These are phyloP conservation scores for Pasiphila rectangulata DNA, from an alignment of 2,888 invertebrate genomes.

Conservation along the genomic window DNA sequence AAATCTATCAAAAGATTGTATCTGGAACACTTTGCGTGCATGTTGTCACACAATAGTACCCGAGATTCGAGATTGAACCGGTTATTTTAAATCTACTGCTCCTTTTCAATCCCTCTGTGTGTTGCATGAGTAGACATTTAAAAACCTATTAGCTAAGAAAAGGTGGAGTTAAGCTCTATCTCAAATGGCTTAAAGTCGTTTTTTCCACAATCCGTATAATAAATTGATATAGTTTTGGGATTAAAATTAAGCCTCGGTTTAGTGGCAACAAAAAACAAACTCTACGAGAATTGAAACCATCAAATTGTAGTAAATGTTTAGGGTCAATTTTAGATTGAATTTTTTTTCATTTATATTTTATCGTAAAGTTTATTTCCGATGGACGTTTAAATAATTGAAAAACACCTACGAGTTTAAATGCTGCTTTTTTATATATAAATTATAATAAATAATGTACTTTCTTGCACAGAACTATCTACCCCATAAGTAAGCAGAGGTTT, in stretches of 20 bases:
- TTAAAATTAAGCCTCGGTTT: slow-evolving; percentile 10
- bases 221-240: slow-evolving; percentile 12
- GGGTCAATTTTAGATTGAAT: neutral
- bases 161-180: slow-evolving; percentile 16
- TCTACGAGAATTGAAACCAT: neutral
- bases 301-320: neutral
- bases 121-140: slow-evolving; percentile 31
- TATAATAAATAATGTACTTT: too few relatives aligned
- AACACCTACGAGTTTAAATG: too few relatives aligned
- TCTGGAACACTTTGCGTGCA: slow-evolving; percentile 5
- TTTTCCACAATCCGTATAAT: slow-evolving; percentile 10
- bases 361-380: too few relatives aligned
- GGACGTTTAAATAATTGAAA: too few relatives aligned
- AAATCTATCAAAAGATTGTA: neutral
- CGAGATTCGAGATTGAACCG: slow-evolving; percentile 8
- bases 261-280: slow-evolving; percentile 7
- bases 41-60: neutral
- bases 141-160: slow-evolving; percentile 25
- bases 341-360: too few relatives aligned
- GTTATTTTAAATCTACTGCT: slow-evolving; percentile 24
- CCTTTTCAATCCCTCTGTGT: slow-evolving; percentile 26
- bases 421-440: too few relatives aligned
- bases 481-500: too few relatives aligned
- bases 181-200: slow-evolving; percentile 1
- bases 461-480: too few relatives aligned